A percentile compares a stretch with the other conserved stretches of the same genome.
Evolutionary conservation across 2,797 vertebrate genomes (phyloP).

Genomic region (Fundulus diaphanus): DNA sequence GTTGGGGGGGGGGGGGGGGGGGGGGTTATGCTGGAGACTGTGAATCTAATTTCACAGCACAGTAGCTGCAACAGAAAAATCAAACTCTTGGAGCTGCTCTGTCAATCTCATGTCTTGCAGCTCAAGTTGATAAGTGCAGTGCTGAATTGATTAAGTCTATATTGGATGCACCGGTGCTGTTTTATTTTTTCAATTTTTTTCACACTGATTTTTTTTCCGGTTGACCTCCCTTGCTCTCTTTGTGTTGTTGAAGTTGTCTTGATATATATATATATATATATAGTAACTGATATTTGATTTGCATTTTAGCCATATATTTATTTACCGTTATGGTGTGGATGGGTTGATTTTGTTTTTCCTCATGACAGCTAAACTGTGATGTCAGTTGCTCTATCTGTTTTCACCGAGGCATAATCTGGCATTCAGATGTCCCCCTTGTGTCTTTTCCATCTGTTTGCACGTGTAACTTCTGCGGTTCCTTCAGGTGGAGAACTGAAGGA

Average conservation of each 20-base stretch:
- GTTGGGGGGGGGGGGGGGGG: conserved; percentile 6
- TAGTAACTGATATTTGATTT: too few species aligned
- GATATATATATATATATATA: too few species aligned
- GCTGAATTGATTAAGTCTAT: conserved; percentile 81
- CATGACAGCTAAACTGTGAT: background rate
- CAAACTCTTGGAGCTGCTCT: conserved; percentile 80
- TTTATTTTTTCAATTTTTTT: conserved; percentile 28
- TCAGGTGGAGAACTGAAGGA: conserved; percentile 88
- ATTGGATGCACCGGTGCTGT: conserved; percentile 68
- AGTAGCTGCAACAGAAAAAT: conserved; percentile 82
- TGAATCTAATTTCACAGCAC: conserved; percentile 86
- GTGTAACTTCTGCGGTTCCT: conserved; percentile 15
- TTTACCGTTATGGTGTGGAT: background rate
- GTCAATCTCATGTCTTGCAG: conserved; percentile 80
- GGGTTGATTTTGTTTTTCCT: background rate
- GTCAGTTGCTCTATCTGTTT: background rate
- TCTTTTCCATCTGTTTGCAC: conserved; percentile 5
- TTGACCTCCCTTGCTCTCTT: conserved; percentile 11
- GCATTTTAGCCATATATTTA: too few species aligned
- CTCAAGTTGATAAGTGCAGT: conserved; percentile 78
- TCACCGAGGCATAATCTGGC: background rate
- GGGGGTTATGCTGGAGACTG: conserved; percentile 72
- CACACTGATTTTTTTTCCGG: conserved; percentile 7
- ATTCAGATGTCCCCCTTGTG: conserved; percentile 16
- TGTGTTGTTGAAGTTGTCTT: background rate